These are phyloP conservation scores for Diorhabda carinulata DNA, from an alignment of 1,140 invertebrate species.

Conservation along the genomic window DNA sequence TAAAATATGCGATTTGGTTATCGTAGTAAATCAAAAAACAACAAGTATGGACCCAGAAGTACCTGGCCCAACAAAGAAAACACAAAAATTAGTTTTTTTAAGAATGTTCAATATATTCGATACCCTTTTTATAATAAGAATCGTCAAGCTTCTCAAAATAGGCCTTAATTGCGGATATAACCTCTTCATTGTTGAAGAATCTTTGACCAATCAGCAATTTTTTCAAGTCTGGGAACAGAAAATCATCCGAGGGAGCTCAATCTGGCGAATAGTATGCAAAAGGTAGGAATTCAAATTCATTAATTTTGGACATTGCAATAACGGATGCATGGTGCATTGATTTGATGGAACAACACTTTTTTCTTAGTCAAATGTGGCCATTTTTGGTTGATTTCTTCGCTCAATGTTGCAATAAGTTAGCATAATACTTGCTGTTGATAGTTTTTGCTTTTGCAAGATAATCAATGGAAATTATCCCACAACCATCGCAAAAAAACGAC, in stretches of 20 bases:
- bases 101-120: too few relatives aligned
- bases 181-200: not conserved
- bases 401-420: not conserved
- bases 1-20: too few relatives aligned
- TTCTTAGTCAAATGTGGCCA: not conserved
- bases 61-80: too few relatives aligned
- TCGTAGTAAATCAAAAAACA: too few relatives aligned
- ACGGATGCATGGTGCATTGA: not conserved
- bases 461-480: not conserved
- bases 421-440: not conserved
- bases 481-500: not conserved
- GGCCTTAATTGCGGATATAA: not conserved
- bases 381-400: not conserved
- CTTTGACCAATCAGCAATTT: not conserved
- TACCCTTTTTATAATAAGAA: too few relatives aligned
- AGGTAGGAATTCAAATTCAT: too few relatives aligned
- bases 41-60: too few relatives aligned
- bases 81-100: too few relatives aligned
- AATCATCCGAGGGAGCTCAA: not conserved
- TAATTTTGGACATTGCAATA: not conserved
- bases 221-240: not conserved
- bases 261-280: not conserved
- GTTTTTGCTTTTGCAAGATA: not conserved
- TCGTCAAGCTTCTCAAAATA: not conserved
- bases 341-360: not conserved